Evolutionary conservation across 2,888 invertebrate species (phyloP), one percentile per base, ranked within the genome.

Genomic region (Platycnemis pennipes): DNA sequence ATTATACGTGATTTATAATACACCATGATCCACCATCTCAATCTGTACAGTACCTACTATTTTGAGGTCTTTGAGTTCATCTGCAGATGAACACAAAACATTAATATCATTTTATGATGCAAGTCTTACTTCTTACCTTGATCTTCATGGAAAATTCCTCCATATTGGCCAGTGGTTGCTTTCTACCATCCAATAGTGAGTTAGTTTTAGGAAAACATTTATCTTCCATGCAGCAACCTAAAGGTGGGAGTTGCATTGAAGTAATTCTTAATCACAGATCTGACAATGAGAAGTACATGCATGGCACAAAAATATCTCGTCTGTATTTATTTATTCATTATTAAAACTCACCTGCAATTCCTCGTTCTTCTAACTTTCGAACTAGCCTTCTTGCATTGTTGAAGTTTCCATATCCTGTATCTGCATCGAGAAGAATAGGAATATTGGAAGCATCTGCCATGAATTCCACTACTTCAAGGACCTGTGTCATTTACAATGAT

Each of bases 201-300:
- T 97, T 97, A 19, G 96, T 96, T 95, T 97, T 97, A 1, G 96
- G 96, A 95, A 97, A 96, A 7, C 96, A 95, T 95, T 96, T 97
- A 94, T 97, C 96, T 95, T 97, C 96, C 45, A 97, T 95, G 95
- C 96, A 96, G 31, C 96, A 96, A 53, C 96, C 96, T 96, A 94
- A 7, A 94, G 19, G 26, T 16, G 31, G 94, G 11, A 19, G 26
- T 69, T 56, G 2, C 53, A 42, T 44, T 5, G 13, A 46, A 94
- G 77, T 19, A 53, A 1, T 53, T 8, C 53, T 7, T 53, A 16
- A 53, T 53, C 53, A 53, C 1, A 7, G 8, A 16, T 53, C 19
- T 53, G 53, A 53, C 19, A 13, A 53, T 53, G 1, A 7, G 53
- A 53, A 53, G 16, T 49, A 49, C 16, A 49, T 49, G 7, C 49